Percentiles rank a stretch among this genome's conserved stretches.
phyloP scores from a whole-genome alignment of 2,888 invertebrate genomes.

The Dasysyrphus tricinctus region DNA sequence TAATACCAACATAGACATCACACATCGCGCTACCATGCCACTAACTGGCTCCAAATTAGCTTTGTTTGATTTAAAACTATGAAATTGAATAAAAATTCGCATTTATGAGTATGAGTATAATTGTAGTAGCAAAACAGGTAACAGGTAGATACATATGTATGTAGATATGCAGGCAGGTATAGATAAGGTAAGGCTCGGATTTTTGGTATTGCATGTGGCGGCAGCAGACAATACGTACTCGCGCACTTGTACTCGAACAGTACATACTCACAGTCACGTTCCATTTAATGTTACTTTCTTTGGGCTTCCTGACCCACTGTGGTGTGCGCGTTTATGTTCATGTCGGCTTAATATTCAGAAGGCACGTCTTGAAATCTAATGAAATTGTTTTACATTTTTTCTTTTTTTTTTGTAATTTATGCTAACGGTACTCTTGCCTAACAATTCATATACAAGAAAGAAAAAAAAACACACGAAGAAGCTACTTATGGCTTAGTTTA shows the following conservation, averaged over 20 bases:
- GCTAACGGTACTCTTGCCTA: constrained; percentile 71
- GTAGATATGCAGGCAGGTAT: background rate
- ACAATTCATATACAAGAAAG: constrained; percentile 44
- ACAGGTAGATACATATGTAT: background rate
- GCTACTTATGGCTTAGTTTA: constrained; percentile 16
- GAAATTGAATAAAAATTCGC: constrained; percentile 66
- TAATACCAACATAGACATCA: constrained; percentile 14
- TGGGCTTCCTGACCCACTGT: constrained; percentile 75
- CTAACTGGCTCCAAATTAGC: constrained; percentile 47
- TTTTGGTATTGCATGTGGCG: constrained; percentile 46
- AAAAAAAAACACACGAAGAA: constrained; percentile 56
- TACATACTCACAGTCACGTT: constrained; percentile 56
- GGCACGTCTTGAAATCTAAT: constrained; percentile 73
- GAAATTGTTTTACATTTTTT: constrained; percentile 48
- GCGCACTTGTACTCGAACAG: constrained; percentile 23
- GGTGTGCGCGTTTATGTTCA: constrained; percentile 59
- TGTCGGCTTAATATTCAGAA: constrained; percentile 60
- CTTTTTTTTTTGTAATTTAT: constrained; percentile 45
- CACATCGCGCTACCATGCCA: background rate
- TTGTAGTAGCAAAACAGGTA: constrained; percentile 1
- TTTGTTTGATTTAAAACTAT: constrained; percentile 49
- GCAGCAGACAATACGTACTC: constrained; percentile 18
- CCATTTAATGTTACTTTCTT: constrained; percentile 73
- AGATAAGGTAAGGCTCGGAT: background rate
- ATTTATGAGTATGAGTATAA: constrained; percentile 27